These are phyloP conservation scores for Jordanella pulchra DNA, from an alignment of 2,797 vertebrate species.

Conservation along the genomic window DNA sequence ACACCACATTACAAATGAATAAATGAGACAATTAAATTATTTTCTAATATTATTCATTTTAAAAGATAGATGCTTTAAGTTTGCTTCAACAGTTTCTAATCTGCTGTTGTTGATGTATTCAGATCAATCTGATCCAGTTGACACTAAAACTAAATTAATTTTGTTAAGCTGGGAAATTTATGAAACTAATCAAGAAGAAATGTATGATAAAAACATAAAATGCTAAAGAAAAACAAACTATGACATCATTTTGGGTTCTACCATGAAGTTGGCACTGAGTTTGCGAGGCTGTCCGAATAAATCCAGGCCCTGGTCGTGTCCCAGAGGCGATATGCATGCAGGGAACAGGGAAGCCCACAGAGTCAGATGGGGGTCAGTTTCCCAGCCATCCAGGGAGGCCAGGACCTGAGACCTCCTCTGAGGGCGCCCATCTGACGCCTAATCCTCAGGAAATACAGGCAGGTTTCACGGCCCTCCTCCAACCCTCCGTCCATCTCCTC, in stretches of 20 bases:
- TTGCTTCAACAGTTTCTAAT: background rate
- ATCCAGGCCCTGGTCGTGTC: slow-evolving; percentile 32
- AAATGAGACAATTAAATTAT: background rate
- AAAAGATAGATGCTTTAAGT: background rate
- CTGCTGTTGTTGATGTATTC: background rate
- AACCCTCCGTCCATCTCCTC: slow-evolving; percentile 38
- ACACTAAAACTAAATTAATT: background rate
- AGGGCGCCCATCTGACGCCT: slow-evolving; percentile 78
- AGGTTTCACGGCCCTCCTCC: slow-evolving; percentile 58
- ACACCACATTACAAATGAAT: background rate
- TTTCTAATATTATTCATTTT: background rate
- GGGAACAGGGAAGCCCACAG: slow-evolving; percentile 51
- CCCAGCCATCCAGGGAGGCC: slow-evolving; percentile 78
- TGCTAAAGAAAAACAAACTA: background rate
- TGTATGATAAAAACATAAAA: background rate
- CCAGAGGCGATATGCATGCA: slow-evolving; percentile 49
- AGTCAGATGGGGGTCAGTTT: slow-evolving; percentile 82
- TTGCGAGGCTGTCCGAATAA: slow-evolving; percentile 6
- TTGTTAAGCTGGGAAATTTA: background rate
- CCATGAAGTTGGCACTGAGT: background rate
- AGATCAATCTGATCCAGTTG: background rate
- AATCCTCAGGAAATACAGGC: slow-evolving; percentile 84
- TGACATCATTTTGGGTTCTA: background rate
- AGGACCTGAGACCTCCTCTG: slow-evolving; percentile 77
- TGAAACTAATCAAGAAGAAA: background rate